Conservation (phyloP, 2,888 invertebrate species). For the Acrocyrtus sp. region DNA sequence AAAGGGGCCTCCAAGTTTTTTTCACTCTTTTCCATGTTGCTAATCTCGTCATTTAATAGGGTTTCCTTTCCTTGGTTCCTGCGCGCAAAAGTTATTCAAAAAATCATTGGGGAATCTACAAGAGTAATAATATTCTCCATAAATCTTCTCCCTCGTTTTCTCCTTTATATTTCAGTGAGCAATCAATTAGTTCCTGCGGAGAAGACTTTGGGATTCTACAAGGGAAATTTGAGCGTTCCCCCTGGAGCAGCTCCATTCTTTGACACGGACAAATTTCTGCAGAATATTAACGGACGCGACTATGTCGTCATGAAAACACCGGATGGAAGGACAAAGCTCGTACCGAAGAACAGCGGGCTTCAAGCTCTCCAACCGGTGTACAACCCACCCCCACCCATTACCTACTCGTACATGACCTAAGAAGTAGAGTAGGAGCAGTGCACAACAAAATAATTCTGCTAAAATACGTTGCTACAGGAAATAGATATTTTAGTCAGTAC, state of each 20-base stretch:
- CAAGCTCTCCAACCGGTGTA: slow-evolving; percentile 63
- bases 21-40: too few species aligned
- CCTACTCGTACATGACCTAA: slow-evolving; percentile 63
- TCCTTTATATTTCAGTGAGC: slow-evolving; percentile 46
- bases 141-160: background rate
- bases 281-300: slow-evolving; percentile 63
- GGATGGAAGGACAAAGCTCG: slow-evolving; percentile 62
- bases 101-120: too few species aligned
- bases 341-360: slow-evolving; percentile 62
- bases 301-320: slow-evolving; percentile 63
- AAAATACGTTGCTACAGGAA: too few species aligned
- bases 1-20: too few species aligned
- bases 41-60: too few species aligned
- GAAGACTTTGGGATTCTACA: slow-evolving; percentile 61
- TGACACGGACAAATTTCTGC: slow-evolving; percentile 63
- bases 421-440: background rate
- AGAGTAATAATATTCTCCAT: too few species aligned
- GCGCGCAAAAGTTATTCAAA: slow-evolving; percentile 5
- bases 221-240: slow-evolving; percentile 62
- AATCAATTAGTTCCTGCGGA: slow-evolving; percentile 62
- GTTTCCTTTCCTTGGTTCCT: slow-evolving; percentile 5
- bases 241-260: slow-evolving; percentile 61
- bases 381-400: slow-evolving; percentile 62
- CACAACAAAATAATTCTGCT: background rate
- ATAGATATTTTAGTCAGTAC: too few species aligned